Evolutionary conservation across 1,140 invertebrate species (phyloP), one percentile per base, ranked within the genome.

Genomic region (Drosophila pseudoobscura): DNA sequence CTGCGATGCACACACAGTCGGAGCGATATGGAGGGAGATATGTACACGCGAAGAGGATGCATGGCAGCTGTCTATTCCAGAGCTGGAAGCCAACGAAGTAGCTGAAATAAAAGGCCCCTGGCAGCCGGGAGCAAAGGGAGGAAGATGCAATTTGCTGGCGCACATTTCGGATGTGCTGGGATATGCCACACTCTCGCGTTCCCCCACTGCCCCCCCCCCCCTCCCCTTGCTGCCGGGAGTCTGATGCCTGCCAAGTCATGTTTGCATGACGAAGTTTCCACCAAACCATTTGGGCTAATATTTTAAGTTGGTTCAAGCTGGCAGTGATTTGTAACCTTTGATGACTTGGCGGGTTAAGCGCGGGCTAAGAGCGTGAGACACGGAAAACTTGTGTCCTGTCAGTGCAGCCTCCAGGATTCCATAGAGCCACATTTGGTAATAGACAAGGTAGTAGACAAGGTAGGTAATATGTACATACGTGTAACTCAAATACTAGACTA

Each of bases 201-300:
- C 7, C 17, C 15, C n/a, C 26, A 1, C 22, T 13, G 9, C 44
- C n/a, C 2, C 44, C n/a, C 2, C 20, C 13, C 22, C 55, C 2
- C 8, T 56, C 22, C 55, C 2, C 8, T 56, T 8, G 11, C 35
- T 39, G 4, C 9, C 35, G 35, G 9, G 11, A 1, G 56, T 29
- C 51, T 17, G 26, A 26, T 31, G 75, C 29, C 77, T 80, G 80
- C 63, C 80, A 87, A 84, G 80, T 84, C 82, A 84, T 84, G 80
- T 84, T 85, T 87, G 80, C 80, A 85, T 84, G 80, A 84, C 82
- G 73, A 80, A 87, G 56, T 80, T 84, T 60, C 45, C 58, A 53
- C 22, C 35, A 55, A 43, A 64, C 69, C 68, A 73, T 56, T 54
- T 46, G 50, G 61, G 65, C 65, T 75, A 79, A 75, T 84, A 85